A percentile compares a stretch with the other conserved stretches of the same genome.
These are phyloP conservation scores for Ispidina picta DNA, from an alignment of 2,797 vertebrate genomes.

Conservation along the genomic window DNA sequence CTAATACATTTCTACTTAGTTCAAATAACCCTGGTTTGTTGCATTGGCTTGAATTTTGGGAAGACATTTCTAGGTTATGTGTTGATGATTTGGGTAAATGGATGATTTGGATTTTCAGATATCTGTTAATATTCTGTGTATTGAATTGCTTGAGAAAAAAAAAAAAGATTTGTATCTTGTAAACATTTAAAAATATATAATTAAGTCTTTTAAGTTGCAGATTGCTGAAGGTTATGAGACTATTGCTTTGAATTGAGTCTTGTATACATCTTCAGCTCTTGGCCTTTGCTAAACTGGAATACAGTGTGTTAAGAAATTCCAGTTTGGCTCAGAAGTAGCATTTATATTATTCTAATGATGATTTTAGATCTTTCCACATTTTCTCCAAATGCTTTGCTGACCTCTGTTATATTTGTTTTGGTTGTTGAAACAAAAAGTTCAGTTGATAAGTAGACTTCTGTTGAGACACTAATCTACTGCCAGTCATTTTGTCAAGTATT, in stretches of 20 bases:
- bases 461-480: background rate
- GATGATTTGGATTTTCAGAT: background rate
- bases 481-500: background rate
- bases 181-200: background rate
- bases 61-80: background rate
- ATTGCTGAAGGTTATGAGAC: background rate
- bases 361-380: background rate
- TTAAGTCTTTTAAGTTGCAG: background rate
- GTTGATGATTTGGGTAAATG: background rate
- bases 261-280: background rate
- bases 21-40: background rate
- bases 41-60: background rate
- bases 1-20: background rate
- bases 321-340: background rate
- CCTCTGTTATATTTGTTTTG: background rate
- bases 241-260: background rate
- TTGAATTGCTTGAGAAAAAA: background rate
- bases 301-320: background rate
- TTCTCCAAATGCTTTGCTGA: background rate
- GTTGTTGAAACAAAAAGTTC: background rate
- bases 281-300: background rate
- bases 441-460: background rate
- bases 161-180: background rate
- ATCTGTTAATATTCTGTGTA: background rate
- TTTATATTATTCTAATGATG: background rate